Evolutionary conservation across 2,888 invertebrate species (phyloP).

Genomic region (Cryptocheilus praepositus): DNA sequence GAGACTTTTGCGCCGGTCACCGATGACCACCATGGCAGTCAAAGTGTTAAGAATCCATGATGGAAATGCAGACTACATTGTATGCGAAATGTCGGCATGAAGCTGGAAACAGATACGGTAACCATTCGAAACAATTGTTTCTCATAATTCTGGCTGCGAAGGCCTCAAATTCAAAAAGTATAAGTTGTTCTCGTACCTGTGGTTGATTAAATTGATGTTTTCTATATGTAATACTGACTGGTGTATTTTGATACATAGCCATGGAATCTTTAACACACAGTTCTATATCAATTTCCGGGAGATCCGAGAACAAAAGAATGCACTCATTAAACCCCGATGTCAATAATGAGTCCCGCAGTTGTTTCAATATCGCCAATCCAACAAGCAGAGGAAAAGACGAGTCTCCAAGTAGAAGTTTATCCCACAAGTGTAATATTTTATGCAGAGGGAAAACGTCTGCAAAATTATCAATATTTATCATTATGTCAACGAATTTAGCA

Average conservation of each 20-base stretch:
- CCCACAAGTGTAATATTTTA: conserved; percentile 98
- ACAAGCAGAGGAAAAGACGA: conserved; percentile 95
- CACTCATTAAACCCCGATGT: conserved; percentile 98
- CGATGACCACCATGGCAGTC: too few species aligned
- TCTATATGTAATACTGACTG: conserved; percentile 90
- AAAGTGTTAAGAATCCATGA: too few species aligned
- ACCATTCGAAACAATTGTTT: too few species aligned
- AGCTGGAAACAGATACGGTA: too few species aligned
- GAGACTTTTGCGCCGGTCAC: too few species aligned
- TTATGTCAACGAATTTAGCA: conserved; percentile 2
- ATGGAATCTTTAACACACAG: conserved; percentile 92
- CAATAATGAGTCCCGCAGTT: conserved; percentile 88
- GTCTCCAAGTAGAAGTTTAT: conserved; percentile 94
- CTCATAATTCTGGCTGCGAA: too few species aligned
- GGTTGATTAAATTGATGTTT: conserved; percentile 80
- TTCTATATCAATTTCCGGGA: conserved; percentile 98
- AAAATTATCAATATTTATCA: conserved; percentile 61
- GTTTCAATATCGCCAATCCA: conserved; percentile 93
- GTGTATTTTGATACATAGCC: conserved; percentile 89
- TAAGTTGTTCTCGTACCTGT: conserved; percentile 49
- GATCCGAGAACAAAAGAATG: conserved; percentile 97
- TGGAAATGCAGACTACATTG: too few species aligned
- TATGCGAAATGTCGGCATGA: too few species aligned
- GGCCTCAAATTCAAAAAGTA: too few species aligned
- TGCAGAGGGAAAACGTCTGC: conserved; percentile 97